Percentiles rank a stretch among this genome's conserved stretches.
These are phyloP conservation scores for Tadarida brasiliensis DNA, from an alignment of 2,797 vertebrate species.

Conservation along the genomic window DNA sequence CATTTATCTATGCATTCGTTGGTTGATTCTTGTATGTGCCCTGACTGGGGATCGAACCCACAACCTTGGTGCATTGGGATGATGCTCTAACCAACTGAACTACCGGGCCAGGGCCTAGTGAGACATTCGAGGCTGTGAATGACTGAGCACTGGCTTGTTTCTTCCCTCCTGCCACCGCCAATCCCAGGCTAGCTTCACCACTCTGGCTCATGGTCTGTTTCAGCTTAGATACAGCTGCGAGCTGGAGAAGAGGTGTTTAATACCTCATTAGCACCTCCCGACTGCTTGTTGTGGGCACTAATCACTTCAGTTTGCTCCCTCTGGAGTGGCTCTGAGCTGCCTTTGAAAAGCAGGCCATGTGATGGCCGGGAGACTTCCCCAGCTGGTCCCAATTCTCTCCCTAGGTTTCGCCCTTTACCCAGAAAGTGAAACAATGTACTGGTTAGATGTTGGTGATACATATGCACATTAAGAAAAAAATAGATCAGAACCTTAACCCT, in stretches of 20 bases:
- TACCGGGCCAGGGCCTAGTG: not conserved
- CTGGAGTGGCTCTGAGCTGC: constrained; percentile 21
- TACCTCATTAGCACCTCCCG: constrained; percentile 61
- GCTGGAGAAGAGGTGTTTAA: constrained; percentile 53
- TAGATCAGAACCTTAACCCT: not conserved
- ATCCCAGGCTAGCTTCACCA: not conserved
- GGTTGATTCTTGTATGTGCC: not conserved
- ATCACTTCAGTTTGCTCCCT: constrained; percentile 6
- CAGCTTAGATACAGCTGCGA: not conserved
- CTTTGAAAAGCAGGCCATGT: constrained; percentile 39
- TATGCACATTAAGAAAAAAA: not conserved
- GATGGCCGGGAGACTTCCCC: not conserved
- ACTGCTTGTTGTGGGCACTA: constrained; percentile 1
- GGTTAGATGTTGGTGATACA: constrained; percentile 16
- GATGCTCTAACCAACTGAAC: not conserved
- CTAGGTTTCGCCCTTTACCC: not conserved
- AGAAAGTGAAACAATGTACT: constrained; percentile 21
- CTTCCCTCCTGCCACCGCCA: not conserved
- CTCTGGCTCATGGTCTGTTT: not conserved
- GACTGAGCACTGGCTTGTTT: not conserved
- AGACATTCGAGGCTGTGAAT: not conserved
- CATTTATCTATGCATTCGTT: not conserved
- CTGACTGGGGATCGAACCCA: not conserved
- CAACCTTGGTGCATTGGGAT: not conserved
- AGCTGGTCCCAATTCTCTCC: constrained; percentile 35